Evolutionary conservation across 1,140 invertebrate species (phyloP).

Genomic region (Nephotettix cincticeps): DNA sequence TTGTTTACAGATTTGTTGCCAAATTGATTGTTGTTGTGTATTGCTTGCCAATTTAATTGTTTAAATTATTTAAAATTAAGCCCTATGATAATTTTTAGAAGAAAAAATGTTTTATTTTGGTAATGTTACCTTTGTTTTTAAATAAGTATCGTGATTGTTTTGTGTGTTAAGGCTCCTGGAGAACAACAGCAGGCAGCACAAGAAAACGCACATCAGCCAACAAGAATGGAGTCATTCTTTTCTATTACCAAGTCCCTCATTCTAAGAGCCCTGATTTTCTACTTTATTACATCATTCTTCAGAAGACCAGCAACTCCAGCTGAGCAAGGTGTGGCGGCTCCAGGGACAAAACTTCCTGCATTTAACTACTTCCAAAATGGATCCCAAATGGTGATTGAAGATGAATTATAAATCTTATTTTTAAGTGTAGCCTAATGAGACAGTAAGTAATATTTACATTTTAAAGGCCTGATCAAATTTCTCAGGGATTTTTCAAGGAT

Average conservation of each 20-base stretch:
- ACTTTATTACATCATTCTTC: slow-evolving; percentile 92
- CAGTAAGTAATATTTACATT: background rate
- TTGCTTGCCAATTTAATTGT: no score
- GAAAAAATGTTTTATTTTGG: no score
- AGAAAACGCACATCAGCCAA: slow-evolving; percentile 21
- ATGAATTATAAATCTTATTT: slow-evolving; percentile 22
- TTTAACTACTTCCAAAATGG: slow-evolving; percentile 84
- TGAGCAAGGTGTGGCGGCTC: slow-evolving; percentile 43
- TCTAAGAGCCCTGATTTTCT: slow-evolving; percentile 87
- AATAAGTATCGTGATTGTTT: no score
- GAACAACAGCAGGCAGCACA: background rate
- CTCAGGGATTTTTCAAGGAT: background rate
- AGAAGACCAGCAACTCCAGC: slow-evolving; percentile 56
- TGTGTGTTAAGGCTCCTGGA: background rate
- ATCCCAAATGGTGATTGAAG: slow-evolving; percentile 61
- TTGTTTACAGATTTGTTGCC: no score
- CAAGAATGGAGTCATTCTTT: slow-evolving; percentile 62
- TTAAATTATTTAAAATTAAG: no score
- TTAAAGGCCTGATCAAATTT: background rate
- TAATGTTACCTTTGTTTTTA: no score
- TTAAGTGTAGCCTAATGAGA: background rate
- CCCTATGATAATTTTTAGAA: no score
- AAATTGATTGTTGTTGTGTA: no score
- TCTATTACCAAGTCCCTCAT: slow-evolving; percentile 80
- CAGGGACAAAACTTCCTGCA: slow-evolving; percentile 55